Base-by-base conservation (phyloP, 2,113 vertebrate species). In the Atlantisia rogersi region DNA sequence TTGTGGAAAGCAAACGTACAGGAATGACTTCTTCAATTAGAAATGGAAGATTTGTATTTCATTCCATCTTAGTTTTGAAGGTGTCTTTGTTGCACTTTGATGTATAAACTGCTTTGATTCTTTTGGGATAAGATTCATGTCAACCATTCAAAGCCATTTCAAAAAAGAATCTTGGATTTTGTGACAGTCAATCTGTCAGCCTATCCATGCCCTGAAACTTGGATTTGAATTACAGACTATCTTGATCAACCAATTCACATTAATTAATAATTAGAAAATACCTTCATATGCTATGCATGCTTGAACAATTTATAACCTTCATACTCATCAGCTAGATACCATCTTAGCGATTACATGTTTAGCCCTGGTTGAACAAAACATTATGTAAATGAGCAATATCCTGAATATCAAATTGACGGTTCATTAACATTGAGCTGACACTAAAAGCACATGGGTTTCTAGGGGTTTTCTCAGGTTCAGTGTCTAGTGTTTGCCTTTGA, bases 41-140 rank as follows among this genome's bases (percentile, higher is more conserved):
- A 79, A 91, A 86, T 73, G 19, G 58, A 91, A 84, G 42, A 73
- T 82, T 64, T 91, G 24, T 78, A 26, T 82, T 96, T 88, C 10
- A 39, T 86, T 75, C 44, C 65, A 15, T 53, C n/a, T 28, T 58
- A 32, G n/a, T 64, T 81, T 88, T 88, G 48, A 90, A 93, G 63
- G 42, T 62, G 10, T 75, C n/a, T 76, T 67, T 91, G 67, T 78
- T 95, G 65, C 13, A 13, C 60, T 87, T 93, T 91, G 26, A 90
- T 88, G 83, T 79, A 31, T 87, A 92, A 86, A 91, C 79, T 86
- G 55, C 50, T 79, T 86, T 84, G 73, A 78, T 93, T 32, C 4
- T 6, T 88, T 71, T n/a, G 28, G 53, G 65, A 55, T 93, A 84
- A 88, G 62, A 53, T 50, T 79, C 39, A 21, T 46, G 73, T 75